Conservation (phyloP, 1,140 invertebrate species). For the Drosophila arizonae region DNA sequence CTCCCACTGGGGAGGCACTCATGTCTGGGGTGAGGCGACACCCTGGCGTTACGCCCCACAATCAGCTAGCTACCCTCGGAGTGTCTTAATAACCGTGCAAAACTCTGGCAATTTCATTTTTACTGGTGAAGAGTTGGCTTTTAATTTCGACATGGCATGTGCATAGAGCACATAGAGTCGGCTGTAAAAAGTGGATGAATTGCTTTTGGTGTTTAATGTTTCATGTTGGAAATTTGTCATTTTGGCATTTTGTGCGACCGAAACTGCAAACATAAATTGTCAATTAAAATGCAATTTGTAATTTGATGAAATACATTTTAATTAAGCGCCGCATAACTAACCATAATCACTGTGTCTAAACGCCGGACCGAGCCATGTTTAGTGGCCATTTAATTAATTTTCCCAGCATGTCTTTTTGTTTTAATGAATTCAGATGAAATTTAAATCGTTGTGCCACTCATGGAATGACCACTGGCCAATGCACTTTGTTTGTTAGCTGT, state of each 20-base stretch:
- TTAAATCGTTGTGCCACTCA: conserved; percentile 49
- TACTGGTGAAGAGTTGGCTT: conserved; percentile 39
- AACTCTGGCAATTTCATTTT: conserved; percentile 41
- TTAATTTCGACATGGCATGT: conserved; percentile 64
- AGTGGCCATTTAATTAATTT: conserved; percentile 72
- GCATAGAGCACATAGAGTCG: neutral
- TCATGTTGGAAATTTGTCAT: conserved; percentile 33
- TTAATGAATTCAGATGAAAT: conserved; percentile 66
- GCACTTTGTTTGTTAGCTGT: conserved; percentile 29
- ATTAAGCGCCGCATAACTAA: conserved; percentile 45
- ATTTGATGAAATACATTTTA: conserved; percentile 28
- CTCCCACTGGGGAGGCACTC: neutral
- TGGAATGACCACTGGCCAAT: conserved; percentile 4
- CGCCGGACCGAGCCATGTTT: conserved; percentile 31
- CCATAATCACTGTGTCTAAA: conserved; percentile 59
- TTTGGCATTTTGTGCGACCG: conserved; percentile 2
- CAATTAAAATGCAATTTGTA: conserved; percentile 41
- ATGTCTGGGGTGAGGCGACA: neutral
- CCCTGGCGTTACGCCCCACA: conserved; percentile 18
- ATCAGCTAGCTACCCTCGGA: conserved; percentile 29
- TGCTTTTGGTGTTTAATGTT: conserved; percentile 24
- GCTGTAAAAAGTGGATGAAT: conserved; percentile 48
- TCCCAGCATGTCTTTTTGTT: conserved; percentile 43
- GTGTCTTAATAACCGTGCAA: conserved; percentile 37
- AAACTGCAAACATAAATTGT: conserved; percentile 39